A percentile compares a stretch with the other conserved stretches of the same genome.
Conservation (phyloP, 2,797 vertebrate genomes). For the Danio jaintianensis region DNA sequence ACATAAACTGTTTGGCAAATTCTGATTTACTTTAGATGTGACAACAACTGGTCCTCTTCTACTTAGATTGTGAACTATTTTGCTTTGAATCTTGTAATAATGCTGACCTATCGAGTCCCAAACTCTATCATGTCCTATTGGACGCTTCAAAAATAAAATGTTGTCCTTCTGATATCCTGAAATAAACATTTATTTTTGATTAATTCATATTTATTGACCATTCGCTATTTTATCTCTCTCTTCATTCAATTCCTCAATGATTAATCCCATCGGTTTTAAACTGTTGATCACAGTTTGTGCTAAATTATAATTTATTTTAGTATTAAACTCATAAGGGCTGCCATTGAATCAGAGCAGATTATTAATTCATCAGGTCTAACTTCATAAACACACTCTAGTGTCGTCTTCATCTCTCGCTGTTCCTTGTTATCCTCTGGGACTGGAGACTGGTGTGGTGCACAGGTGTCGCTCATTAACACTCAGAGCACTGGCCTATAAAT, state of each 20-base stretch:
- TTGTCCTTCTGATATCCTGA: not conserved
- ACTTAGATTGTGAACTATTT: not conserved
- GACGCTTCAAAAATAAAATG: not conserved
- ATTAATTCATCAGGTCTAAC: not conserved
- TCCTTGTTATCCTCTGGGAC: too few species aligned
- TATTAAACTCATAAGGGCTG: not conserved
- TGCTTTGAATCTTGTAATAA: not conserved
- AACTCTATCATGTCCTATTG: not conserved
- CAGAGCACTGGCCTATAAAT: too few species aligned
- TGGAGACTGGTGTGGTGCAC: too few species aligned
- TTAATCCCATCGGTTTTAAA: not conserved
- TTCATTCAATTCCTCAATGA: not conserved
- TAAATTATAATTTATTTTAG: not conserved
- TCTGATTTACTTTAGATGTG: not conserved
- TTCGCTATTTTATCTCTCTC: not conserved
- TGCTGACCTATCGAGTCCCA: not conserved
- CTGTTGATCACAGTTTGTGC: not conserved
- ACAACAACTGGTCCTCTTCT: not conserved
- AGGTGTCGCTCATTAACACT: too few species aligned
- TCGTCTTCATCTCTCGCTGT: too few species aligned
- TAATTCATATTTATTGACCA: not conserved
- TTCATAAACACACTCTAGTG: not conserved
- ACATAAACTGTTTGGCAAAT: not conserved
- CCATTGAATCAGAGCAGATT: not conserved
- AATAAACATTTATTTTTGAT: not conserved